Evolutionary conservation across 1,140 invertebrate species (phyloP).

Genomic region (Formica selysi): DNA sequence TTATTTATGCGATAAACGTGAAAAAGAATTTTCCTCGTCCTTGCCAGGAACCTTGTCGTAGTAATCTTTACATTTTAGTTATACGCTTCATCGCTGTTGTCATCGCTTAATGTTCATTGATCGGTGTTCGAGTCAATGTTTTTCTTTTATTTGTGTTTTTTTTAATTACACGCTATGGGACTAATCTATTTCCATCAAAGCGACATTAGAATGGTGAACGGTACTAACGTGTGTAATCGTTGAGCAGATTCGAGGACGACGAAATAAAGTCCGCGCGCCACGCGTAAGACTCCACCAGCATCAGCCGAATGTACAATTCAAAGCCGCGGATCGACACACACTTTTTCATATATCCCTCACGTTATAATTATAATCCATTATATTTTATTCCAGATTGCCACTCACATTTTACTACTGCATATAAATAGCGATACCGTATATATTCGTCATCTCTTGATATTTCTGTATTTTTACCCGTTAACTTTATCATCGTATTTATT

Average conservation of each 20-base stretch:
- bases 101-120: constrained; percentile 57
- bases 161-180: constrained; percentile 30
- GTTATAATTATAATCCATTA: constrained; percentile 85
- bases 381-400: constrained; percentile 86
- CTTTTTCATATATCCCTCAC: constrained; percentile 60
- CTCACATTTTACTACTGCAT: constrained; percentile 81
- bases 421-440: constrained; percentile 53
- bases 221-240: constrained; percentile 65
- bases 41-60: constrained; percentile 46
- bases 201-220: constrained; percentile 61
- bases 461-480: constrained; percentile 41
- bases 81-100: constrained; percentile 54
- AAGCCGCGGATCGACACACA: constrained; percentile 57
- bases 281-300: constrained; percentile 63
- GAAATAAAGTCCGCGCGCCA: constrained; percentile 2
- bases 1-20: constrained; percentile 38
- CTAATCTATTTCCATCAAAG: constrained; percentile 51
- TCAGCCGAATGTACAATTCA: constrained; percentile 41
- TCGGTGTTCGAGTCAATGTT: constrained; percentile 46
- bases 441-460: constrained; percentile 52
- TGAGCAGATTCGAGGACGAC: constrained; percentile 60
- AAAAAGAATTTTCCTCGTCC: constrained; percentile 31
- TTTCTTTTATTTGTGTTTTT: background rate
- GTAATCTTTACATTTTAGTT: constrained; percentile 65
- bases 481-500: constrained; percentile 58